Evolutionary conservation across 2,888 invertebrate genomes (phyloP).

Genomic region (Tiliacea aurago): DNA sequence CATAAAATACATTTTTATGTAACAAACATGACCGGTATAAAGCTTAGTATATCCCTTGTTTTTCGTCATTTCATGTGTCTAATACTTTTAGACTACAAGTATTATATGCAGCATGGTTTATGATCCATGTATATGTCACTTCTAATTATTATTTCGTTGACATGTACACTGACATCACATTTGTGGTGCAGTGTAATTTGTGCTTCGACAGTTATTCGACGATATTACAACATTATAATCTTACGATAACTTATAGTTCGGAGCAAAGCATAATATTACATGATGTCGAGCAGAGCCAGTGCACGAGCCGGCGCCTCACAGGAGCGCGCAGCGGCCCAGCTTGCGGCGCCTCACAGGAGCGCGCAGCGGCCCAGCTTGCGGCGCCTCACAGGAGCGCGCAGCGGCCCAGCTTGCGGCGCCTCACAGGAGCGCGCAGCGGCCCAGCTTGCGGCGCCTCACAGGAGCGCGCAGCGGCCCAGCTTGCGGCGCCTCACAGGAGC

Average conservation of each 20-base stretch:
- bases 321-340: too few species aligned
- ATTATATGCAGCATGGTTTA: neutral
- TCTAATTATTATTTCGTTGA: slow-evolving; percentile 21
- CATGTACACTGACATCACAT: slow-evolving; percentile 6
- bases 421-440: too few species aligned
- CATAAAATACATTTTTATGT: slow-evolving; percentile 7
- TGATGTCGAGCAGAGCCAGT: neutral
- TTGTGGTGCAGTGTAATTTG: slow-evolving; percentile 13
- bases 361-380: too few species aligned
- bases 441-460: too few species aligned
- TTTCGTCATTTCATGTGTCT: neutral
- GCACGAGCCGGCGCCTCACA: too few species aligned
- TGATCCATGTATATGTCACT: neutral
- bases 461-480: too few species aligned
- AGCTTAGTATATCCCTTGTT: slow-evolving; percentile 13
- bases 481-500: too few species aligned
- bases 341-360: too few species aligned
- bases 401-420: too few species aligned
- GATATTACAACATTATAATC: slow-evolving; percentile 1
- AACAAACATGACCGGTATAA: neutral
- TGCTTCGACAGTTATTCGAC: slow-evolving; percentile 8
- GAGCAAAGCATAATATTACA: neutral
- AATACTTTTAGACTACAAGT: slow-evolving; percentile 15
- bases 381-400: too few species aligned
- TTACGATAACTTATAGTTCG: neutral